A percentile compares a stretch with the other conserved stretches of the same genome.
Conservation (phyloP, 1,140 invertebrate species). For the Laupala kohalensis region DNA sequence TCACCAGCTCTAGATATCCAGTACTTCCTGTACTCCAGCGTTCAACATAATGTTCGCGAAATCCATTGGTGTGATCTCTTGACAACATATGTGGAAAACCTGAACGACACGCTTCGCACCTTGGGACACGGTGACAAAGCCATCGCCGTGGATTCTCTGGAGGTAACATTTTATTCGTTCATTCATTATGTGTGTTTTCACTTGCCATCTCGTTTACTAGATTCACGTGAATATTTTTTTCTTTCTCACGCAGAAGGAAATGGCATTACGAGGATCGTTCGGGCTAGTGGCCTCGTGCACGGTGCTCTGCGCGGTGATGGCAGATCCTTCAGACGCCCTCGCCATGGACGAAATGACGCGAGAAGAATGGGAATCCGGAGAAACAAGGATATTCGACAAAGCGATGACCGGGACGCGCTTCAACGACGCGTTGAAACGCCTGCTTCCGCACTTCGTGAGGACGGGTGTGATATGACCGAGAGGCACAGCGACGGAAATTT, state of each 20-base stretch:
- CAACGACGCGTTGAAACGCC: not conserved
- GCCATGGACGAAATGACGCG: not conserved
- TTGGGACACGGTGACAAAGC: not conserved
- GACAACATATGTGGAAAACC: conserved; percentile 28
- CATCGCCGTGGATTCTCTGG: not conserved
- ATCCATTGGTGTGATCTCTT: conserved; percentile 30
- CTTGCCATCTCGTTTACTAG: no score
- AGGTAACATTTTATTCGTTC: no score
- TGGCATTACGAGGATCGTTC: conserved; percentile 4
- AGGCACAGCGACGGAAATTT: no score
- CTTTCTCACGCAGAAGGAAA: conserved; percentile 11
- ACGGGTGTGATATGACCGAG: not conserved
- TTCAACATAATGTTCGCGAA: conserved; percentile 26
- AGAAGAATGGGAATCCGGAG: not conserved
- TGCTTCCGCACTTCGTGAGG: conserved; percentile 1
- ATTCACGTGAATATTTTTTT: no score
- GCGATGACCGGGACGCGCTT: not conserved
- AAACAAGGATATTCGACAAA: not conserved
- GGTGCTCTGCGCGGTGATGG: conserved; percentile 1
- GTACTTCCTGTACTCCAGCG: conserved; percentile 15
- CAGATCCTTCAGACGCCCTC: not conserved
- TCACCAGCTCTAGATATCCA: conserved; percentile 16
- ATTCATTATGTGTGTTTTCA: no score
- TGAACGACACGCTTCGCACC: conserved; percentile 1
- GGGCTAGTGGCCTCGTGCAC: conserved; percentile 5